Base-by-base conservation (phyloP, 92 coral and sea anemone genomes). In the Plumapathes pennacea region DNA sequence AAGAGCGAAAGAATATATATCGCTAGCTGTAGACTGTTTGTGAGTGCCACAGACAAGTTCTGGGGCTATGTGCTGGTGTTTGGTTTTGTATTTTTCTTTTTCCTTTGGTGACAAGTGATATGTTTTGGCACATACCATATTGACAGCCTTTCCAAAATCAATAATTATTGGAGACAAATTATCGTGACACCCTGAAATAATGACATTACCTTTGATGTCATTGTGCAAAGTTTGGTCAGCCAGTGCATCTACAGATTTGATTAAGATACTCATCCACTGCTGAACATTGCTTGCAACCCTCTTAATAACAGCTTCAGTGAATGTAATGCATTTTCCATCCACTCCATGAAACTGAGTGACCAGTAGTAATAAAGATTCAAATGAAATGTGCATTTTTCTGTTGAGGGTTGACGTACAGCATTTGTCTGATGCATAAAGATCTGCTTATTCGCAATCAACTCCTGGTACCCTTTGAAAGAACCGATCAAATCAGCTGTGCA, bases 11-110 rank as follows among this genome's bases (percentile, higher is more conserved):
- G 55, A 68, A 67, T 81, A 81, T 13, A 81, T 46, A 46, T 81
- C 88, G 67, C 74, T 65, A 3, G 88, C 88, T 46, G 50, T 27
- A 20, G 83, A 74, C n/a, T 77, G 82, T 5, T 62, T 23, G 10
- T 74, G 77, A 36, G 81, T 81, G 3, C 88, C 88, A 4, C 67
- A 21, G n/a, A 80, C 75, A 4, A 80, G 41, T 46, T 80, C 86
- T 50, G 70, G 76, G 8, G 82, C 76, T 28, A 74, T 54, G 21
- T 82, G 78, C 23, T 37, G 32, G 47, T 72, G 72, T 10, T 58
- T 50, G 22, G 50, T 82, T 19, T 78, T 32, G 26, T 77, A 82
- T 43, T 26, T 46, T 18, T 69, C 85, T 50, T 76, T 76, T 15
- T 61, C 84, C n/a, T 47, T 34, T 23, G 5, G 29, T 2, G 71